Evolutionary conservation across 2,888 invertebrate species (phyloP).

Genomic region (Ophioninae sp.): DNA sequence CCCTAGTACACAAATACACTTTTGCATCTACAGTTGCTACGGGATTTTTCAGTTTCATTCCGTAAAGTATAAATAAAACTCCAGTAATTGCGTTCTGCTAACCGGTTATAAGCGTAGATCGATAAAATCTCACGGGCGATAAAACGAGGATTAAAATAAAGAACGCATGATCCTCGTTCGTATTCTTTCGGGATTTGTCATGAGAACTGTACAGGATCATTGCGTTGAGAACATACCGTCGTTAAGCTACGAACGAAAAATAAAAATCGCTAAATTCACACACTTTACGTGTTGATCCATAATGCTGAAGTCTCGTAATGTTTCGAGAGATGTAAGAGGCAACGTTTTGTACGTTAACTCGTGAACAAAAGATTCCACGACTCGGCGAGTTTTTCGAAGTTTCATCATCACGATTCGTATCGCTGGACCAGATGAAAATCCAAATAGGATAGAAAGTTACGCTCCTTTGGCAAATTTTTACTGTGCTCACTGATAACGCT

Average conservation of each 20-base stretch:
- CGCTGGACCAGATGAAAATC: no score
- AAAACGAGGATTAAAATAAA: neutral
- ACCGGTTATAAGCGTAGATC: neutral
- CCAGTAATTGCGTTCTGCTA: conserved; percentile 19
- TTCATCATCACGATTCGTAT: no score
- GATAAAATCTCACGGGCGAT: conserved; percentile 21
- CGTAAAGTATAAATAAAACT: neutral
- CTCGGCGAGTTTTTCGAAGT: no score
- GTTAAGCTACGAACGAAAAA: neutral
- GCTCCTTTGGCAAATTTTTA: no score
- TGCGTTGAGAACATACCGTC: conserved; percentile 5
- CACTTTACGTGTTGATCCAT: no score
- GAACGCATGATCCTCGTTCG: neutral
- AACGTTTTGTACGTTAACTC: no score
- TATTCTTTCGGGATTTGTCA: neutral
- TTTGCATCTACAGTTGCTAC: conserved; percentile 14
- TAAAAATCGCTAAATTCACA: no score
- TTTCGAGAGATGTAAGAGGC: no score
- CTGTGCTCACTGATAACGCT: no score
- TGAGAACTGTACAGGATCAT: neutral
- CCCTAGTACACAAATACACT: neutral
- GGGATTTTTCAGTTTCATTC: conserved; percentile 21
- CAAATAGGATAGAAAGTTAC: no score
- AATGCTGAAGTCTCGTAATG: no score
- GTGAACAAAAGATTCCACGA: no score